These are phyloP conservation scores for Platichthys flesus DNA, from an alignment of 2,113 vertebrate species.

Conservation along the genomic window DNA sequence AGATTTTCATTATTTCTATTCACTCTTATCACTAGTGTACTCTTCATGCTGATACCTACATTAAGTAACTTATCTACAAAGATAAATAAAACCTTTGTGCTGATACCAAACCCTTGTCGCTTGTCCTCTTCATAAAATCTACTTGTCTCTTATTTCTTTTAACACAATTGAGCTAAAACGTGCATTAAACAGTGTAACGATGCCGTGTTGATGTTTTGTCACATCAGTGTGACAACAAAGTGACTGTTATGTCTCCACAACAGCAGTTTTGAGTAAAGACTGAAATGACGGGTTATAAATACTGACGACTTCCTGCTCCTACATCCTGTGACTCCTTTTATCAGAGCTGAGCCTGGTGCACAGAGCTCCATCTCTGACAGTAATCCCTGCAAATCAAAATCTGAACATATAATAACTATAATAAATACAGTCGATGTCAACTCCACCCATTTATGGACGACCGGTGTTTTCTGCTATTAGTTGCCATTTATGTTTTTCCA, in stretches of 20 bases:
- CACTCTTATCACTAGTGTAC: no score
- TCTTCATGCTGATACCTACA: no score
- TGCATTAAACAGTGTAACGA: slow-evolving; percentile 15
- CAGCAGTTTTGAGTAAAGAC: slow-evolving; percentile 9
- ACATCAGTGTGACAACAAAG: slow-evolving; percentile 33
- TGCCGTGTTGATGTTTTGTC: slow-evolving; percentile 29
- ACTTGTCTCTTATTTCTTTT: background rate
- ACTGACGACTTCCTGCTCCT: slow-evolving; percentile 1
- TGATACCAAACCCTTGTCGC: no score
- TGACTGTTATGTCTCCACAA: slow-evolving; percentile 19
- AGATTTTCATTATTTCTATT: no score
- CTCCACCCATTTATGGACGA: no score
- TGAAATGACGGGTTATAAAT: slow-evolving; percentile 32
- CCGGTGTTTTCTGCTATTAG: no score
- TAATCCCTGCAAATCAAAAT: background rate
- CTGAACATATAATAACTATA: no score
- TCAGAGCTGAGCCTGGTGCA: background rate
- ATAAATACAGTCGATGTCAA: no score
- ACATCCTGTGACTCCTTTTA: slow-evolving; percentile 1
- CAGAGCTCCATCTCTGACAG: background rate
- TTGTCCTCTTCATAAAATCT: background rate
- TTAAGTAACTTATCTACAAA: no score
- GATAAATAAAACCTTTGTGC: no score
- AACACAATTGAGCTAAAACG: background rate
- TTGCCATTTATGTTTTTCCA: no score